Percentiles rank a stretch among this genome's conserved stretches.
These are phyloP conservation scores for Decapterus maruadsi DNA, from an alignment of 2,797 vertebrate genomes.

Conservation along the genomic window DNA sequence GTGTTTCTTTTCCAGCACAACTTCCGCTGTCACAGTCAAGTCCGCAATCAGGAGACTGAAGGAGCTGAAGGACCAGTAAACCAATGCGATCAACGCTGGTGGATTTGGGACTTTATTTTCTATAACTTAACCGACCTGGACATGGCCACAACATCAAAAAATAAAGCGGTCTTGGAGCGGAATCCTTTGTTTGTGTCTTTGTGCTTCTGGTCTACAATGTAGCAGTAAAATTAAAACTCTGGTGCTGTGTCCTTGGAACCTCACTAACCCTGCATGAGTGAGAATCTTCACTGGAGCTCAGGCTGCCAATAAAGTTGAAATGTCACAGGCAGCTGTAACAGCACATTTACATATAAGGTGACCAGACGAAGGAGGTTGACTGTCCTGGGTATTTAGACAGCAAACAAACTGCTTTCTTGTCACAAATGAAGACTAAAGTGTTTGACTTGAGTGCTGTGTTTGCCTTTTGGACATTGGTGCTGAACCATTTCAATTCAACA, in stretches of 20 bases:
- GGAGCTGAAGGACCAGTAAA: constrained; percentile 99
- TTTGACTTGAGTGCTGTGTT: background rate
- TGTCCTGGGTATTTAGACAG: background rate
- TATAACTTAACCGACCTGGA: constrained; percentile 73
- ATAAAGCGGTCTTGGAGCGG: constrained; percentile 80
- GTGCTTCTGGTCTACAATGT: constrained; percentile 16
- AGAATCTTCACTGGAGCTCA: background rate
- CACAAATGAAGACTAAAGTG: too few relatives aligned
- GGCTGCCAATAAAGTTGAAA: background rate
- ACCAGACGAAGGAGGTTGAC: background rate
- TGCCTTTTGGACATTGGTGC: background rate
- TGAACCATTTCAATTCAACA: too few relatives aligned
- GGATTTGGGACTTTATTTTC: constrained; percentile 79
- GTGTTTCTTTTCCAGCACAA: constrained; percentile 88
- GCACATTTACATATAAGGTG: background rate
- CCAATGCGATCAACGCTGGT: constrained; percentile 60
- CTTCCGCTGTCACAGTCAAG: constrained; percentile 98
- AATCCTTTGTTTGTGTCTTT: constrained; percentile 61
- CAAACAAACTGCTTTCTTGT: background rate
- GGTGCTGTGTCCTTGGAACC: accelerated
- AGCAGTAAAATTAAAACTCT: background rate
- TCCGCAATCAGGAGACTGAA: constrained; percentile 99
- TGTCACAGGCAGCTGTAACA: background rate
- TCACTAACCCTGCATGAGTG: background rate
- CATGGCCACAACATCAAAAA: constrained; percentile 69